These are phyloP conservation scores for Dicentrarchus labrax DNA, from an alignment of 2,113 vertebrate species.

Conservation along the genomic window DNA sequence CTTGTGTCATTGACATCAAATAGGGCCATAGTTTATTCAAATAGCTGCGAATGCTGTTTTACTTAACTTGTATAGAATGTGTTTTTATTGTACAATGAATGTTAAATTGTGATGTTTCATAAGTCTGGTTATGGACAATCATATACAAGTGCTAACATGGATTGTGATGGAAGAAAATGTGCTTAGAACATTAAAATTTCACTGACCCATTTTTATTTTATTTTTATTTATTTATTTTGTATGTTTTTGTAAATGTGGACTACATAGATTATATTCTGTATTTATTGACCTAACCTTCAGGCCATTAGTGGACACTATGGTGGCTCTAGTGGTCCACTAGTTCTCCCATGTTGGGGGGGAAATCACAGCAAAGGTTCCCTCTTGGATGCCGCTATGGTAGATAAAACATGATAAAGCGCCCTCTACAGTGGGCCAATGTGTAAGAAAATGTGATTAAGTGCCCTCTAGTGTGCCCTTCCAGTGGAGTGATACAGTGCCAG, in stretches of 20 bases:
- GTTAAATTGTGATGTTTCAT: conserved; percentile 14
- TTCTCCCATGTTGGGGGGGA: neutral
- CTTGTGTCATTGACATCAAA: conserved; percentile 7
- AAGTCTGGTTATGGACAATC: neutral
- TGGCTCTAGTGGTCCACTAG: too few relatives aligned
- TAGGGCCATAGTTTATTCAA: conserved; percentile 22
- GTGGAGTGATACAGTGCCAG: neutral
- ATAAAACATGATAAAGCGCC: neutral
- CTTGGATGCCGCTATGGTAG: neutral
- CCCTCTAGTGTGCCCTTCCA: neutral
- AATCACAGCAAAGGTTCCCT: neutral
- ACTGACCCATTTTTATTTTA: neutral
- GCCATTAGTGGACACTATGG: too few relatives aligned
- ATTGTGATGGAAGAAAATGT: neutral
- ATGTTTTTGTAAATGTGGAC: neutral
- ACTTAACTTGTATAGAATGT: neutral
- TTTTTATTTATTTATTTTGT: neutral
- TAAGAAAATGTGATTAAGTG: too few relatives aligned
- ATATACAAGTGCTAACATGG: neutral
- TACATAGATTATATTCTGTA: too few relatives aligned
- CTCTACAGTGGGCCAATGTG: neutral
- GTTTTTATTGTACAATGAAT: conserved; percentile 29
- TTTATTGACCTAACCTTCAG: too few relatives aligned
- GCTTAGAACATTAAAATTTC: conserved; percentile 34
- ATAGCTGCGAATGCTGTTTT: neutral